Evolutionary conservation across 2,113 vertebrate genomes (phyloP).

Genomic region (Acanthisitta chloris): DNA sequence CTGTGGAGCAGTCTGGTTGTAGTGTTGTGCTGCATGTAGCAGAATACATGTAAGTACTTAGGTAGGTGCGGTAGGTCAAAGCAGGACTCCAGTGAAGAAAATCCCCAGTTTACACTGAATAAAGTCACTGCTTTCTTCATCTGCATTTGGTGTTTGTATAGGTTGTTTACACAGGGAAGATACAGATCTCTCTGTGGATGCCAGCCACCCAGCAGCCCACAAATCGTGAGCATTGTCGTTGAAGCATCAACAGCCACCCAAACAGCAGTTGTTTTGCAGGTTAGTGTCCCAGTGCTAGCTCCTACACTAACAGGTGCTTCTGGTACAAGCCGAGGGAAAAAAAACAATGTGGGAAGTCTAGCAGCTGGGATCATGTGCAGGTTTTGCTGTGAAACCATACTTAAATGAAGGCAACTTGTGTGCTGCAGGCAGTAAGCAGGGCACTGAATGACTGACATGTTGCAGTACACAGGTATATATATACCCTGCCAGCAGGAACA

Average conservation of each 20-base stretch:
- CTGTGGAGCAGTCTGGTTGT: background rate
- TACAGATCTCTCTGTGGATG: background rate
- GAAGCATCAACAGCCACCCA: background rate
- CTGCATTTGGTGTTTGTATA: background rate
- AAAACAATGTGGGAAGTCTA: background rate
- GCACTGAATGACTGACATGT: fast-evolving
- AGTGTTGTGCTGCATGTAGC: background rate
- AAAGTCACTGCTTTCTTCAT: background rate
- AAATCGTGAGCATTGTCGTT: background rate
- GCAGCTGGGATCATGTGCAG: background rate
- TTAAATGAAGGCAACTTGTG: background rate
- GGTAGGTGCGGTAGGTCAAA: background rate
- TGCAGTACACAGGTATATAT: fast-evolving
- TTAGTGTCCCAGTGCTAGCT: fast-evolving
- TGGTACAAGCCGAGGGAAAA: background rate
- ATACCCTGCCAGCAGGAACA: background rate
- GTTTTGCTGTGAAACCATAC: background rate
- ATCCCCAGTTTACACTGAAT: background rate
- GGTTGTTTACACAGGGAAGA: background rate
- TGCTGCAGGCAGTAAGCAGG: background rate
- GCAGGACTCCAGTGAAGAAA: background rate
- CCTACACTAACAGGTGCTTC: background rate
- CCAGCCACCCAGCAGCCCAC: background rate
- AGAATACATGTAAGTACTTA: background rate
- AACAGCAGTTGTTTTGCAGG: background rate